Percentiles rank a stretch among this genome's conserved stretches.
Conservation (phyloP, 2,113 vertebrate genomes). For the Phyllostomus hastatus region DNA sequence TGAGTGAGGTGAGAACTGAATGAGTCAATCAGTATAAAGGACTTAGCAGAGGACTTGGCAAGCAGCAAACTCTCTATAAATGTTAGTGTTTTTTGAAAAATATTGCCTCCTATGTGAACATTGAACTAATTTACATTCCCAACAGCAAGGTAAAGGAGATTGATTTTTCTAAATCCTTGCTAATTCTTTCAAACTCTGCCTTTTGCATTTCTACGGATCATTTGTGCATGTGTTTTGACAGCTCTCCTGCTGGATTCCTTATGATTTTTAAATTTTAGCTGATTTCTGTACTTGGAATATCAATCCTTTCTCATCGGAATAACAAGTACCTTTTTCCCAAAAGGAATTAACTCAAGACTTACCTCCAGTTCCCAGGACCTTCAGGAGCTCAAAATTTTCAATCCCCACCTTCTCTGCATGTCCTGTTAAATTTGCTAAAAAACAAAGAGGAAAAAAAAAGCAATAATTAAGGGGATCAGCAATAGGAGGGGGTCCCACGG, state of each 20-base stretch:
- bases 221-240: neutral
- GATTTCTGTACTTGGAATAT: neutral
- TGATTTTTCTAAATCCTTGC: neutral
- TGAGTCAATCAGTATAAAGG: slow-evolving; percentile 6
- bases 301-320: slow-evolving; percentile 4
- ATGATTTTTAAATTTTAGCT: neutral
- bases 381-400: slow-evolving; percentile 97
- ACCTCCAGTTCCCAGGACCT: slow-evolving; percentile 98
- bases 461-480: slow-evolving; percentile 17
- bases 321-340: neutral
- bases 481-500: neutral
- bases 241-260: neutral
- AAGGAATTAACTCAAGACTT: slow-evolving; percentile 75
- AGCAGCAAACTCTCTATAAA: neutral
- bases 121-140: slow-evolving; percentile 7
- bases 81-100: neutral
- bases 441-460: slow-evolving; percentile 53
- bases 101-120: neutral
- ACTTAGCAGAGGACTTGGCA: neutral
- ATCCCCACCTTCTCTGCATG: slow-evolving; percentile 97
- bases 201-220: neutral
- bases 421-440: slow-evolving; percentile 95
- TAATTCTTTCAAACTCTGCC: neutral
- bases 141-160: neutral
- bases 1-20: neutral